A percentile compares a stretch with the other conserved stretches of the same genome.
Conservation (phyloP, 2,797 vertebrate genomes). For the Adelosebastes latens region DNA sequence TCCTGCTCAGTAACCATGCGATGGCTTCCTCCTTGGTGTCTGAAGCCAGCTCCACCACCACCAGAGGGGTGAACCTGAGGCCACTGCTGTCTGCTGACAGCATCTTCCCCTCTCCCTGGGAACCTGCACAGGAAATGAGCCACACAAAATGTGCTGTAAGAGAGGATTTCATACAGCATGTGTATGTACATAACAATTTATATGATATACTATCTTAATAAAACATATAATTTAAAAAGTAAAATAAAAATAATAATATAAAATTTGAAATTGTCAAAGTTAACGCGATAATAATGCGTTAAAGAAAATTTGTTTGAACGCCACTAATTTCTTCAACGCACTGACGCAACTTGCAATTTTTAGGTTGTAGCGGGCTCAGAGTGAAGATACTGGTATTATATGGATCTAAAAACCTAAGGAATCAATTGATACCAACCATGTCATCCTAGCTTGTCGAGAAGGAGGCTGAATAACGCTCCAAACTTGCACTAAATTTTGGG, state of each 20-base stretch:
- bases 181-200: background rate
- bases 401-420: too few relatives aligned
- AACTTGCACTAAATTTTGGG: too few relatives aligned
- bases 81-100: constrained; percentile 64
- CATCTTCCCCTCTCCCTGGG: constrained; percentile 58
- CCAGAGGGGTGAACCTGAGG: constrained; percentile 86
- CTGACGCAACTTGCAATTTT: too few relatives aligned
- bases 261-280: background rate
- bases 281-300: too few relatives aligned
- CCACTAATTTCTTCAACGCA: too few relatives aligned
- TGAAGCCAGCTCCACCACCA: constrained; percentile 90
- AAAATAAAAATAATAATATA: background rate
- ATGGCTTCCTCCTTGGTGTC: constrained; percentile 88
- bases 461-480: too few relatives aligned
- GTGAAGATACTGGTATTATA: too few relatives aligned
- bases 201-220: background rate
- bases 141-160: background rate
- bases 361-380: too few relatives aligned
- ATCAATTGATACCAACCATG: too few relatives aligned
- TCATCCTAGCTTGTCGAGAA: too few relatives aligned
- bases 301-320: too few relatives aligned
- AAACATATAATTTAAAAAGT: background rate
- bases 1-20: constrained; percentile 89
- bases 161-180: background rate
- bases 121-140: constrained; percentile 4